Base-by-base conservation (phyloP, 2,797 vertebrate species). In the Synaphobranchus kaupii region DNA sequence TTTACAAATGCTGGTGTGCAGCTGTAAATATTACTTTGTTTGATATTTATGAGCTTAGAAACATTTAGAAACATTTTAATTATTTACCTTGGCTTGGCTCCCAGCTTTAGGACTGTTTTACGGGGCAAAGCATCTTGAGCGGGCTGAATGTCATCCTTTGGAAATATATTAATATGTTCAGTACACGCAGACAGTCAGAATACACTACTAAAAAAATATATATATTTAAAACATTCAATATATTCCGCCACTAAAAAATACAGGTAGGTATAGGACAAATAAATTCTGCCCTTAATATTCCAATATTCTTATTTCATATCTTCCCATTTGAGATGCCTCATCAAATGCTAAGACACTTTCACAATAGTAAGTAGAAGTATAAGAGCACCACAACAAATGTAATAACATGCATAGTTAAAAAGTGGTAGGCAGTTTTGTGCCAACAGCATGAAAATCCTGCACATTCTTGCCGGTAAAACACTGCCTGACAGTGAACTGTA, bases 41-140 rank as follows among this genome's bases (percentile, higher is more conserved):
- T 47, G 60, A 66, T 85, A 71, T 76, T 85, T 50, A 63, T 31
- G 44, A 48, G 44, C n/a, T 0, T 20, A 3, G 34, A 50, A n/a
- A n/a, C n/a, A n/a, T n/a, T 85, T 84, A 44, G 31, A 86, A 47
- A 58, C 66, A 84, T 44, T 17, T 5, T 81, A 68, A 31, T 60
- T 78, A n/a, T 86, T 94, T 95, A 98, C 98, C 97, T 97, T 84
- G 97, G 96, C 68, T 96, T 92, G 0, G 85, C 84, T 8, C 92
- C 94, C 89, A 98, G 94, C 8, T 90, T 92, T 88, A 98, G 93
- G 39, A 94, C 22, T 0, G 90, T 95, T 93, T 97, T 98, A 87
- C 76, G 94, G 4, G 97, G 97, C 90, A 98, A 93, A 89, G 96
- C 92, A 87, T 98, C 96, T 85, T 98, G 97, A 2, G 97, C 94